Conservation (phyloP, 2,888 invertebrate genomes). For the Odontomyia ornata region DNA sequence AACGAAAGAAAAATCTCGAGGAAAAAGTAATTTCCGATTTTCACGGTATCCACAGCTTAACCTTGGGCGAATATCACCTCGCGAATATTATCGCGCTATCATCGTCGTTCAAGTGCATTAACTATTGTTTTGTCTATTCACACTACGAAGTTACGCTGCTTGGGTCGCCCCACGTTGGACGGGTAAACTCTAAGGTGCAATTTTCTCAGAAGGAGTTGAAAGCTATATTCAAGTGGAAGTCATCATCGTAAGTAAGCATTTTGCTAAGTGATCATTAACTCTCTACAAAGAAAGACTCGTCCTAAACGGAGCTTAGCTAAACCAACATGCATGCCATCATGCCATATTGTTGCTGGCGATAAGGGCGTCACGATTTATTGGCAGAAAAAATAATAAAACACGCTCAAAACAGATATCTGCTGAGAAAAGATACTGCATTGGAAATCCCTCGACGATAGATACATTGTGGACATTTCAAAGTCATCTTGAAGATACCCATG, state of each 20-base stretch:
- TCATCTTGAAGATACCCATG: not conserved
- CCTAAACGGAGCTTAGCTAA: not conserved
- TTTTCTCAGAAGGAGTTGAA: slow-evolving; percentile 3
- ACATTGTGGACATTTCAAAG: slow-evolving; percentile 27
- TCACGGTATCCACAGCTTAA: slow-evolving; percentile 32
- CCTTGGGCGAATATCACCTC: slow-evolving; percentile 30
- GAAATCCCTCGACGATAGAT: not conserved
- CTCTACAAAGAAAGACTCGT: not conserved
- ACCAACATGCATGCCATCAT: slow-evolving; percentile 11
- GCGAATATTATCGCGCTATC: not conserved
- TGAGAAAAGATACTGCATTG: slow-evolving; percentile 1
- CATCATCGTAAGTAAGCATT: not conserved
- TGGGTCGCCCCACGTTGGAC: not conserved
- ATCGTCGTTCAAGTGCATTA: not conserved
- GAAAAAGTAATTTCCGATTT: slow-evolving; percentile 39
- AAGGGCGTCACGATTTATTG: slow-evolving; percentile 44
- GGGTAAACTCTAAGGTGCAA: slow-evolving; percentile 11
- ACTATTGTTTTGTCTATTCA: slow-evolving; percentile 18
- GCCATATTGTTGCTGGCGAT: slow-evolving; percentile 10
- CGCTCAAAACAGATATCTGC: not conserved
- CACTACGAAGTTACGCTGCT: not conserved
- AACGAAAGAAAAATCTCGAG: slow-evolving; percentile 20
- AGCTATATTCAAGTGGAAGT: not conserved
- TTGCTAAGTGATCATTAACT: slow-evolving; percentile 35
- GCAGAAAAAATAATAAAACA: slow-evolving; percentile 11